These are phyloP conservation scores for Nephotettix cincticeps DNA, from an alignment of 1,140 invertebrate genomes.

Conservation along the genomic window DNA sequence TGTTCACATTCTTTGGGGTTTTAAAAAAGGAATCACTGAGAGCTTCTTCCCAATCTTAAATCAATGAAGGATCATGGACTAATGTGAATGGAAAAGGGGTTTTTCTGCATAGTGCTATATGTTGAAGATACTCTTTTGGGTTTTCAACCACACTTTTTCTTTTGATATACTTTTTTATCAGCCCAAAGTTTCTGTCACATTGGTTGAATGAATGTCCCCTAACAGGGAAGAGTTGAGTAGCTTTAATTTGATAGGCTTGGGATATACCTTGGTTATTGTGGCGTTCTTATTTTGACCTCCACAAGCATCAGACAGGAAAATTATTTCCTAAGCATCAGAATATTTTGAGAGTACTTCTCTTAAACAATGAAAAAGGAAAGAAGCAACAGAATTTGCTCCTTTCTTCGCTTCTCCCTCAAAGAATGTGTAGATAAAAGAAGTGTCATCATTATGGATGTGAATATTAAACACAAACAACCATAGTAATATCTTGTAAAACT, in stretches of 20 bases:
- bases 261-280: slow-evolving; percentile 18
- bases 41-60: slow-evolving; percentile 15
- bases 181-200: slow-evolving; percentile 36
- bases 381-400: not conserved
- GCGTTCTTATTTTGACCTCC: too few relatives aligned
- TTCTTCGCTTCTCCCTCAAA: slow-evolving; percentile 25
- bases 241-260: slow-evolving; percentile 14
- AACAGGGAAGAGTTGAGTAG: too few relatives aligned
- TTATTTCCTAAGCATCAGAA: not conserved
- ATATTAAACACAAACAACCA: slow-evolving; percentile 31
- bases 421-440: slow-evolving; percentile 18
- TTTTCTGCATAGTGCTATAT: not conserved
- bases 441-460: slow-evolving; percentile 28
- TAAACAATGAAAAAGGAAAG: not conserved
- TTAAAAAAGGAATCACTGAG: not conserved
- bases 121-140: slow-evolving; percentile 10
- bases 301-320: slow-evolving; percentile 4
- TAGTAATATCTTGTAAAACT: slow-evolving; percentile 31
- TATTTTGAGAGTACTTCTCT: not conserved
- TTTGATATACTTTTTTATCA: slow-evolving; percentile 29
- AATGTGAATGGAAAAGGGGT: slow-evolving; percentile 8
- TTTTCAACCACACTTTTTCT: slow-evolving; percentile 21
- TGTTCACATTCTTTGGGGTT: not conserved
- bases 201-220: slow-evolving; percentile 35
- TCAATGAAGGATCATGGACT: slow-evolving; percentile 8